Conservation (phyloP, 2,797 vertebrate genomes). For the Sebastes nivosus region DNA sequence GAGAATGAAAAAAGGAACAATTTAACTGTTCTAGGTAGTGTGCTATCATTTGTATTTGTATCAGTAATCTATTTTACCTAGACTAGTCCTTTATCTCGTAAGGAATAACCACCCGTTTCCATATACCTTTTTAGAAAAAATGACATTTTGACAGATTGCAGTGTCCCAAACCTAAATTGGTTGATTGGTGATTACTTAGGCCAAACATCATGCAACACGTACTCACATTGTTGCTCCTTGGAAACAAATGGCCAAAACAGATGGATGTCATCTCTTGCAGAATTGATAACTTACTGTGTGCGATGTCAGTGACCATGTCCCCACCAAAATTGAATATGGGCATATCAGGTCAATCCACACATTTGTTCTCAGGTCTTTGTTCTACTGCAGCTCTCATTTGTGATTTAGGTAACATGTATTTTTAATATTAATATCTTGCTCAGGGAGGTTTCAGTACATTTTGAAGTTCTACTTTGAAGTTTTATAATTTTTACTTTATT, state of each 20-base stretch:
- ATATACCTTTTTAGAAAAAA: background rate
- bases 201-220: background rate
- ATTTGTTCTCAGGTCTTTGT: background rate
- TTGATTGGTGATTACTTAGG: background rate
- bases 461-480: background rate
- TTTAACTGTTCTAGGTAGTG: background rate
- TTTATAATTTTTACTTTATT: background rate
- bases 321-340: background rate
- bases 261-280: background rate
- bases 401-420: background rate
- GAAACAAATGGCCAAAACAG: background rate
- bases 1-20: background rate
- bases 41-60: background rate
- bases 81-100: background rate
- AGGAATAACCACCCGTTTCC: background rate
- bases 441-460: background rate
- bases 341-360: background rate
- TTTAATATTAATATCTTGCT: background rate
- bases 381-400: background rate
- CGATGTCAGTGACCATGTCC: background rate
- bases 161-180: background rate
- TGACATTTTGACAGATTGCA: background rate
- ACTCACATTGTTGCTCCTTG: background rate
- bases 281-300: background rate
- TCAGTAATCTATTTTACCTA: background rate